Base-by-base conservation (phyloP, 1,140 invertebrate species). In the Cyrtorhinus lividipennis region DNA sequence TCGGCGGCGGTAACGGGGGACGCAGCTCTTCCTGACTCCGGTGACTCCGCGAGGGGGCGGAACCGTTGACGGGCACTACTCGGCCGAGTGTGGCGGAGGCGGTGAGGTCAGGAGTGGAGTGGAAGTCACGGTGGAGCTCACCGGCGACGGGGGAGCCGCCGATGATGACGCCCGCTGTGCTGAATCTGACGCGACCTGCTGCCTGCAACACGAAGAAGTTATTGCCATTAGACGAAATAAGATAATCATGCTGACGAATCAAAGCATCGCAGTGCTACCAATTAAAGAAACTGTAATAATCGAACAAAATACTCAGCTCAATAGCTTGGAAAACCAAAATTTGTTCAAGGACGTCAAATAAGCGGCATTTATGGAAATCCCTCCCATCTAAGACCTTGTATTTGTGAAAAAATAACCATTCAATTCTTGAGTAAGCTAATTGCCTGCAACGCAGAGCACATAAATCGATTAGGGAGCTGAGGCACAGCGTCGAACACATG, bases 31-130 rank as follows among this genome's bases (percentile, higher is more conserved):
- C 86, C 69, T 86, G 86, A 69, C 86, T 88, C 26, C 83, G 78
- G 67, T 87, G 86, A 8, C 82, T 25, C 27, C 68, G 27, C 3
- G 64, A 48, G 2, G 38, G 48, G 5, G 5, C 48, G 24, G n/a
- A n/a, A 38, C 12, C 20, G 25, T 22, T 30, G 10, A 15, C 64
- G 44, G 65, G 65, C 25, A 64, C 62, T 3, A 53, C 62, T 22
- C 62, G 65, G 48, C 3, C 20, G 18, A 5, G 5, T 10, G 48
- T 15, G n/a, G n/a, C 65, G 53, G 62, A 59, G 23, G 67, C 74
- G 20, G 81, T 81, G 24, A 92, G 72, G 74, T 94, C 90, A 0
- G 91, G 90, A 23, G 90, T 92, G 58, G 87, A 90, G 72, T 92
- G 89, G 75, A 92, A 94, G 65, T 87, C 85, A 62, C 90, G 81